These are phyloP conservation scores for Thaumetopoea pityocampa DNA, from an alignment of 1,140 invertebrate species.

Conservation along the genomic window DNA sequence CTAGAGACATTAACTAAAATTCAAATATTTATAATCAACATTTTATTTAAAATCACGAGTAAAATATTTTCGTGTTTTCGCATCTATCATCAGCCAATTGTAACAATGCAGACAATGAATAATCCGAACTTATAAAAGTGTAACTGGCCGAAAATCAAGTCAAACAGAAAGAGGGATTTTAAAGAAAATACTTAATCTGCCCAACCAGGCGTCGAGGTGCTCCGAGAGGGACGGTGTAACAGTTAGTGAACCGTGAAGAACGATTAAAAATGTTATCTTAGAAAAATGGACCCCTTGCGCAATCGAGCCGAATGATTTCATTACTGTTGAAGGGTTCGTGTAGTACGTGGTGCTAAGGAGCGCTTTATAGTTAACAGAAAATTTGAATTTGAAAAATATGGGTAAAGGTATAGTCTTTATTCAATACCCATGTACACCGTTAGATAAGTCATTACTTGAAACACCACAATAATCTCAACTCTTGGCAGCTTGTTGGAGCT, in stretches of 20 bases:
- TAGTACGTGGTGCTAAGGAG: slow-evolving; percentile 20
- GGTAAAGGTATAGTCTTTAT: no score
- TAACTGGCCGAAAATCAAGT: slow-evolving; percentile 15
- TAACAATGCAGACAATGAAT: neutral
- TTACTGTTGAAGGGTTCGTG: slow-evolving; percentile 27
- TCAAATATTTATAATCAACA: no score
- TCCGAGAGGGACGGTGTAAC: slow-evolving; percentile 6
- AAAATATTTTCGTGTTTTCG: no score
- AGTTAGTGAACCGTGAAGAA: slow-evolving; percentile 26
- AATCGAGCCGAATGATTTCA: slow-evolving; percentile 18
- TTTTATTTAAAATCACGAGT: no score
- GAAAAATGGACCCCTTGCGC: slow-evolving; percentile 28
- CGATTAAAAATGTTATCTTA: slow-evolving; percentile 46
- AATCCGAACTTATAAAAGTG: neutral
- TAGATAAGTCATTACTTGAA: no score
- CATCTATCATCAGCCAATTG: no score
- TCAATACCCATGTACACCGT: no score
- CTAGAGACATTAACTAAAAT: no score
- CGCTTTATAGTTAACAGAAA: no score
- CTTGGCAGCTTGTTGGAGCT: no score
- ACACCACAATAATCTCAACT: no score
- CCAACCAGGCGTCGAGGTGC: neutral
- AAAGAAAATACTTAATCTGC: slow-evolving; percentile 17
- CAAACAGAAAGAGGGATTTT: slow-evolving; percentile 16
- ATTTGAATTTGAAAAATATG: no score